Percentiles rank a stretch among this genome's conserved stretches.
Conservation (phyloP, 1,140 invertebrate genomes). For the Hetaerina americana region DNA sequence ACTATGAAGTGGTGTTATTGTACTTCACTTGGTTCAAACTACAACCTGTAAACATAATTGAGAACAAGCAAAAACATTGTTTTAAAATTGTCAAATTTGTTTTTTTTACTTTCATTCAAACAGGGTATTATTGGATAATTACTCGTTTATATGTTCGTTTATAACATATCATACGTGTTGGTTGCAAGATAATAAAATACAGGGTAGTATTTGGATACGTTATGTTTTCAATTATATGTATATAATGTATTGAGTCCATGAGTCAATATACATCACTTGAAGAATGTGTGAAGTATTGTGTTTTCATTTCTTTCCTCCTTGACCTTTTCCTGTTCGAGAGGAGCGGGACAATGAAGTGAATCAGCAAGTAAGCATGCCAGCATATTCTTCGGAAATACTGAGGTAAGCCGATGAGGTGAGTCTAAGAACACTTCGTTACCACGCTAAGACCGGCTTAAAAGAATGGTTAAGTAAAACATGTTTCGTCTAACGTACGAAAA, state of each 20-base stretch:
- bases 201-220: not conserved
- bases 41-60: not conserved
- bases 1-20: not conserved
- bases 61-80: not conserved
- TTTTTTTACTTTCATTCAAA: not conserved
- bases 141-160: not conserved
- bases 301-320: not conserved
- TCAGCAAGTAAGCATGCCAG: too few species aligned
- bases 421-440: too few species aligned
- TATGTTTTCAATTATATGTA: not conserved
- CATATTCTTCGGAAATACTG: too few species aligned
- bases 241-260: not conserved
- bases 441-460: too few species aligned
- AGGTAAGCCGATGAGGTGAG: too few species aligned
- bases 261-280: not conserved
- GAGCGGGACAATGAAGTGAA: too few species aligned
- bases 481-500: too few species aligned
- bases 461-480: too few species aligned
- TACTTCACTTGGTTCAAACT: not conserved
- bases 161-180: not conserved
- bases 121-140: not conserved
- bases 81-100: not conserved
- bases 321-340: not conserved
- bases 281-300: not conserved
- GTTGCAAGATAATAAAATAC: not conserved